Evolutionary conservation across 2,888 invertebrate genomes (phyloP).

Genomic region (Cryptophagus acutangulus): DNA sequence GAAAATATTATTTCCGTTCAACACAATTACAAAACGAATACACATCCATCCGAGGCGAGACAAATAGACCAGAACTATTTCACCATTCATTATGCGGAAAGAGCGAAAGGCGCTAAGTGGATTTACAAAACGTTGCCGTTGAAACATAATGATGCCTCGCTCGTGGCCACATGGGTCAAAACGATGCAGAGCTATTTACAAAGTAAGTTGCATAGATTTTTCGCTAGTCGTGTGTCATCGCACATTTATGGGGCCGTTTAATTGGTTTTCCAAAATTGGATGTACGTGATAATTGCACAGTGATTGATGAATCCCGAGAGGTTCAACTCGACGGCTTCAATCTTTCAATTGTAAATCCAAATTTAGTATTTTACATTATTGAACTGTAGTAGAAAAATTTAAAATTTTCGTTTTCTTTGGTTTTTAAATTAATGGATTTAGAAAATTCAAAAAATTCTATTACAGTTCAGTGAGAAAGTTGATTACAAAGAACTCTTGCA

Average conservation of each 20-base stretch:
- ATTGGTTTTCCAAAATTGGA: background rate
- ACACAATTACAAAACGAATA: slow-evolving; percentile 46
- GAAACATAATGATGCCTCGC: slow-evolving; percentile 56
- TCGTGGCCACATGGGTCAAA: slow-evolving; percentile 60
- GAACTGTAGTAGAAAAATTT: too few relatives aligned
- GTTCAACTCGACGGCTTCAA: too few relatives aligned
- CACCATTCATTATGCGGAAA: slow-evolving; percentile 59
- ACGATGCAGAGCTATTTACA: slow-evolving; percentile 53
- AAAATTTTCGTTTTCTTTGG: too few relatives aligned
- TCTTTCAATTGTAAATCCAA: too few relatives aligned
- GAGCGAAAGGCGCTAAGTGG: slow-evolving; percentile 55
- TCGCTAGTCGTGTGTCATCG: background rate
- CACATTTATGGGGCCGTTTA: too few relatives aligned
- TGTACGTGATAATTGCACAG: background rate
- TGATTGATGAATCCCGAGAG: slow-evolving; percentile 2
- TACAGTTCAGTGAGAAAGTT: too few relatives aligned
- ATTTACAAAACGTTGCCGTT: slow-evolving; percentile 54
- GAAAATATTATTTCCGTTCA: slow-evolving; percentile 54
- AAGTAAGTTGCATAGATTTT: too few relatives aligned
- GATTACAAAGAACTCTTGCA: too few relatives aligned
- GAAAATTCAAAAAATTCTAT: too few relatives aligned
- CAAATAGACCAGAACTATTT: slow-evolving; percentile 49
- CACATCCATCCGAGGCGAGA: slow-evolving; percentile 42
- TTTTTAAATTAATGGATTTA: too few relatives aligned
- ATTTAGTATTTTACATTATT: too few relatives aligned